These are phyloP conservation scores for Tetramorium alpestre DNA, from an alignment of 1,140 invertebrate genomes.

Conservation along the genomic window DNA sequence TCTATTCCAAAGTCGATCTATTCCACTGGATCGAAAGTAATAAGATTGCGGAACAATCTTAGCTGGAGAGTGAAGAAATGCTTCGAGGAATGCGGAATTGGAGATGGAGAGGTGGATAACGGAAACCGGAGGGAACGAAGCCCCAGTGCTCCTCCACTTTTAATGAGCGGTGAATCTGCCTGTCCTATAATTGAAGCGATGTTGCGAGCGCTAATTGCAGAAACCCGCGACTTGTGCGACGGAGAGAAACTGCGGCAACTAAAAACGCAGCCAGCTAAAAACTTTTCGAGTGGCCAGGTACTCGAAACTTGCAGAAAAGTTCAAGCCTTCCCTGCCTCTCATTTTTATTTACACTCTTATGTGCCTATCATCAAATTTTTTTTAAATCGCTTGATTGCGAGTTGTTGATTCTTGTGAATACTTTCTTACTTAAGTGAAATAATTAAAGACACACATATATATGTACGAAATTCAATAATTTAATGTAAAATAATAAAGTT, in stretches of 20 bases:
- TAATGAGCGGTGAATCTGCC: slow-evolving; percentile 71
- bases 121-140: slow-evolving; percentile 32
- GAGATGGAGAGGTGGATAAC: not conserved
- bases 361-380: slow-evolving; percentile 2
- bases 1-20: slow-evolving; percentile 11
- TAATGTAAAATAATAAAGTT: not conserved
- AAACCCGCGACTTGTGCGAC: slow-evolving; percentile 33
- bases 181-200: slow-evolving; percentile 73
- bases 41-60: slow-evolving; percentile 67
- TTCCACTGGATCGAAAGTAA: slow-evolving; percentile 61
- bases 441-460: not conserved
- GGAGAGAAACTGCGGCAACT: slow-evolving; percentile 28
- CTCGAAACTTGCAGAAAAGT: slow-evolving; percentile 67
- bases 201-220: slow-evolving; percentile 69
- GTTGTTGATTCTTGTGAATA: not conserved
- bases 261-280: slow-evolving; percentile 67
- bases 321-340: slow-evolving; percentile 55
- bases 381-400: slow-evolving; percentile 30
- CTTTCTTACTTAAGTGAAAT: not conserved
- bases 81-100: slow-evolving; percentile 24
- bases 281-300: slow-evolving; percentile 66
- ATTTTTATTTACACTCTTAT: slow-evolving; percentile 44
- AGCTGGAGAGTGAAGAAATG: not conserved
- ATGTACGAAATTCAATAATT: not conserved
- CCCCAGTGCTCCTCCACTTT: slow-evolving; percentile 42